A percentile compares a stretch with the other conserved stretches of the same genome.
Conservation (phyloP, 1,140 invertebrate species). For the Magallana angulata region DNA sequence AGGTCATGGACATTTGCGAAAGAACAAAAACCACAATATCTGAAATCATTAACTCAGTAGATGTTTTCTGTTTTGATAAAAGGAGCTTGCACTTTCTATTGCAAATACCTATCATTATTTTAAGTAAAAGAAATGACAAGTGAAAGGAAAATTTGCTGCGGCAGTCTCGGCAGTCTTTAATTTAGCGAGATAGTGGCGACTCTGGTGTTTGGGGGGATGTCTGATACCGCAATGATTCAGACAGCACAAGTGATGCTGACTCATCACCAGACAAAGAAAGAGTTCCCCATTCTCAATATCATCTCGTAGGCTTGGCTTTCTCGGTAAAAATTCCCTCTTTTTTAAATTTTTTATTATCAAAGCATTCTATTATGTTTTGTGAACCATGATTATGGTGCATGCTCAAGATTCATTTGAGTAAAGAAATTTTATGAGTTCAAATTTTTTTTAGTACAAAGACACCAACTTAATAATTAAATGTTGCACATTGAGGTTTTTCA, state of each 20-base stretch:
- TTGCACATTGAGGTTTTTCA: too few species aligned
- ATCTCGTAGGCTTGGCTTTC: not conserved
- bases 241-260: constrained; percentile 2
- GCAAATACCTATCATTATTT: constrained; percentile 1
- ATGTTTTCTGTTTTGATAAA: not conserved
- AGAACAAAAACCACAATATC: not conserved
- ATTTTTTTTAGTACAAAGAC: too few species aligned
- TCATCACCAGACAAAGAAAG: not conserved
- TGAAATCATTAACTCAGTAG: not conserved
- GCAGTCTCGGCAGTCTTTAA: not conserved
- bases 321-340: too few species aligned
- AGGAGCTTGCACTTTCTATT: not conserved
- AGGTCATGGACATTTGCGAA: not conserved
- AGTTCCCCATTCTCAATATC: not conserved
- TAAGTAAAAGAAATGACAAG: not conserved
- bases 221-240: not conserved
- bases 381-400: too few species aligned
- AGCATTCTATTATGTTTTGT: too few species aligned
- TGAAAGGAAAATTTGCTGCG: constrained; percentile 1
- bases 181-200: not conserved
- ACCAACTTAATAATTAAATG: too few species aligned
- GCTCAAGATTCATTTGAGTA: too few species aligned
- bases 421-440: too few species aligned
- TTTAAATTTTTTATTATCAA: too few species aligned
- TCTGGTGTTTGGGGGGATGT: not conserved